Conservation (phyloP, 2,888 invertebrate genomes). For the Ichneumon xanthorius region DNA sequence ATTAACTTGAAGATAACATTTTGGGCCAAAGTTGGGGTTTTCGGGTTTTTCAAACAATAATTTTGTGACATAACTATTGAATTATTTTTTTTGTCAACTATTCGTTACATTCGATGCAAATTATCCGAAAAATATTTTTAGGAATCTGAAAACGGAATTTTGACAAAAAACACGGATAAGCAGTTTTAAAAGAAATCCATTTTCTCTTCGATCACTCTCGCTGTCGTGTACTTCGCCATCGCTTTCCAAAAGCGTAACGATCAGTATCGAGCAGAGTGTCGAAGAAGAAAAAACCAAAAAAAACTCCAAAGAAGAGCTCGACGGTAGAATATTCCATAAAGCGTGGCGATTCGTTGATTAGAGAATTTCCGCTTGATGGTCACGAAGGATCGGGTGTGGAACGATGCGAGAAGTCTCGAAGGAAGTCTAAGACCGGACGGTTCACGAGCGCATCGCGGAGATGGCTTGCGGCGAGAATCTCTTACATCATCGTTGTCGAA, state of each 20-base stretch:
- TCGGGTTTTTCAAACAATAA: too few species aligned
- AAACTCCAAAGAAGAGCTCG: not conserved
- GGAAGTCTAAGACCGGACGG: conserved; percentile 2
- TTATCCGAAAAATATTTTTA: not conserved
- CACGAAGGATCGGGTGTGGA: conserved; percentile 49
- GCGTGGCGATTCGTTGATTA: conserved; percentile 66
- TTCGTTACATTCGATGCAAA: too few species aligned
- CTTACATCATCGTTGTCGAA: conserved; percentile 12
- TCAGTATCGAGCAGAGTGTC: not conserved
- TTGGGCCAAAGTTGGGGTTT: too few species aligned
- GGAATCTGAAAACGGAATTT: not conserved
- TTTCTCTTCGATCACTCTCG: not conserved
- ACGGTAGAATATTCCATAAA: conserved; percentile 44
- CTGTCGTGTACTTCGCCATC: not conserved
- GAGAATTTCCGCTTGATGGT: conserved; percentile 66
- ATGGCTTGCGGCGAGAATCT: not conserved
- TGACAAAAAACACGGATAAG: not conserved
- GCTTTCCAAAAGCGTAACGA: not conserved
- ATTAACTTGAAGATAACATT: too few species aligned
- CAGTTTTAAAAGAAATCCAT: not conserved
- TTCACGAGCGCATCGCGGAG: conserved; percentile 1
- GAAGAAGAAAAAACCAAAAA: not conserved
- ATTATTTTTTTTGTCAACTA: too few species aligned
- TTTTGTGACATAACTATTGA: too few species aligned
- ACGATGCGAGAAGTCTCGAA: conserved; percentile 60